Percentiles rank a stretch among this genome's conserved stretches.
These are phyloP conservation scores for Peromyscus aztecus DNA, from an alignment of 2,797 vertebrate genomes.

Conservation along the genomic window DNA sequence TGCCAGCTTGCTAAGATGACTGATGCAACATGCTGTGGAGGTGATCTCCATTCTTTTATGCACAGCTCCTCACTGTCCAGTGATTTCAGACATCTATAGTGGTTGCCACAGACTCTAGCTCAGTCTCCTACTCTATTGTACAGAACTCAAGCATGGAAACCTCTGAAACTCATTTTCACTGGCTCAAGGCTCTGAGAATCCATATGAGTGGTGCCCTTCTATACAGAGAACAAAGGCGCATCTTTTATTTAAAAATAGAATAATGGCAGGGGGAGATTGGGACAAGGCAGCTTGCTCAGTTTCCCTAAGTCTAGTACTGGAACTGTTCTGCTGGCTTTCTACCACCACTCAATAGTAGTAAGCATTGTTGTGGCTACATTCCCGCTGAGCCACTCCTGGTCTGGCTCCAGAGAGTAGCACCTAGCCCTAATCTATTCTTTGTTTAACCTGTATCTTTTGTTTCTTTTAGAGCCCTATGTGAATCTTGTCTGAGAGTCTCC, in stretches of 20 bases:
- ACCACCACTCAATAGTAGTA: not conserved
- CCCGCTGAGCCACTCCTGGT: no score
- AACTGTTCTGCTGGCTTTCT: not conserved
- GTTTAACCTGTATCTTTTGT: no score
- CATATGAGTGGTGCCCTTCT: not conserved
- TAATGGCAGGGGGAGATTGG: rapidly evolving
- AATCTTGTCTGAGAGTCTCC: no score
- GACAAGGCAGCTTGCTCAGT: not conserved
- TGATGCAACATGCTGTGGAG: no score
- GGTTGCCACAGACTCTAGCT: not conserved
- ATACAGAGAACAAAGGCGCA: not conserved
- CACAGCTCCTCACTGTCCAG: not conserved
- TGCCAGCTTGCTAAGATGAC: not conserved
- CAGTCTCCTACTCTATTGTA: rapidly evolving
- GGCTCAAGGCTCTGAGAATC: not conserved
- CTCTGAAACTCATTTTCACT: not conserved
- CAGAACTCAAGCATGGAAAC: not conserved
- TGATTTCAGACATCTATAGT: not conserved
- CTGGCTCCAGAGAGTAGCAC: no score
- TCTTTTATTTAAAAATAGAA: not conserved
- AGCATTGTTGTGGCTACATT: no score
- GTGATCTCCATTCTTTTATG: not conserved
- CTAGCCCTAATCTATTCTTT: no score
- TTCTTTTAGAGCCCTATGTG: no score
- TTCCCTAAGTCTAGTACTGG: not conserved